Evolutionary conservation across 2,888 invertebrate species (phyloP), one percentile per base, ranked within the genome.

Genomic region (Hirtodrosophila confusa): DNA sequence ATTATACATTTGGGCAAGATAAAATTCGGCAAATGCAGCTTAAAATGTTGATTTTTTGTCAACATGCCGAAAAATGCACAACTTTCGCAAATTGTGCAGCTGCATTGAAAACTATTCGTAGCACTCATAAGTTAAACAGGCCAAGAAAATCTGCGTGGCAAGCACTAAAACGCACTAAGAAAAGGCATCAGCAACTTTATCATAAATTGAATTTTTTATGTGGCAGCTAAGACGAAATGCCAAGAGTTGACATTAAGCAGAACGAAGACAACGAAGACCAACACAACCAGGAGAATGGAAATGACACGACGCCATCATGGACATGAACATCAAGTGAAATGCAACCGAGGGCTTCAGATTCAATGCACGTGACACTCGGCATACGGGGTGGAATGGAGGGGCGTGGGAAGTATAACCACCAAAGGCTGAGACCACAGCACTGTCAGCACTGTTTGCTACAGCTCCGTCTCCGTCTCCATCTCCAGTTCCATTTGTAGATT

Each of bases 241-340:
- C 84, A 84, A 80, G 71, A 84, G 78, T 80, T 86, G 80, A 71
- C 80, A 74, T 78, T 80, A 84, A 80, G 80, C 84, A 84, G 60
- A 58, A 48, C 62, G 74, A 69, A 60, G 63, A 69, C 80, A 54
- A 63, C 24, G 33, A 48, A 35, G 48, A 45, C 43, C 41, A 49
- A 17, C 31, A 40, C 24, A 41, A 69, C 51, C 55, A 64, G 54
- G 65, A 62, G 63, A 75, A 69, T 75, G 58, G 55, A 56, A 61
- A 64, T 64, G 75, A 58, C 71, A 69, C 17, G 17, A 54, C 49
- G 55, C 51, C 51, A 73, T 56, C 61, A 61, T 62, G 69, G 50
- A 44, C 53, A 63, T 47, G 55, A 69, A 62, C 69, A 65, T 84
- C 78, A 69, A 74, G 51, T 84, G 74, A 80, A 80, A 71, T 77